A percentile compares a stretch with the other conserved stretches of the same genome.
Conservation (phyloP, 2,888 invertebrate genomes). For the Gryllus longicercus region DNA sequence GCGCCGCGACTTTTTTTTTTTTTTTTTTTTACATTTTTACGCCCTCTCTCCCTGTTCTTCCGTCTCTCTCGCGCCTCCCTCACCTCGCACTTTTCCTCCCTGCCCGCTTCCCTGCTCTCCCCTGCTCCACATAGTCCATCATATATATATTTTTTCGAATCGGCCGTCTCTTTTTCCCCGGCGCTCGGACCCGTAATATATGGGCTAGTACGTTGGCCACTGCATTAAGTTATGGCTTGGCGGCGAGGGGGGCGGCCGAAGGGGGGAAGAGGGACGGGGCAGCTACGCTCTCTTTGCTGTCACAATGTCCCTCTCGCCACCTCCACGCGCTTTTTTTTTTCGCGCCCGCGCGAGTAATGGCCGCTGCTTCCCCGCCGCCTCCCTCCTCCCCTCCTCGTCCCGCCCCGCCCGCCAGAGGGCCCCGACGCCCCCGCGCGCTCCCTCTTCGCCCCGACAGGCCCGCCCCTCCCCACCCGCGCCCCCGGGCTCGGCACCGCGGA, state of each 20-base stretch:
- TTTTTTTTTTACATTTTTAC: background rate
- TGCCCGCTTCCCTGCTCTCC: background rate
- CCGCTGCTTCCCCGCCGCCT: background rate
- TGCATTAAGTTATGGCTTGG: conserved; percentile 31
- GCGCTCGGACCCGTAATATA: conserved; percentile 28
- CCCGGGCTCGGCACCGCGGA: background rate
- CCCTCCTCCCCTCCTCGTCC: background rate
- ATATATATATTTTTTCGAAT: conserved; percentile 17
- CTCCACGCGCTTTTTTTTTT: conserved; percentile 1
- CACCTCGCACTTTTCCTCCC: background rate
- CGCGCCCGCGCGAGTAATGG: background rate
- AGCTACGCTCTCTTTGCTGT: conserved; percentile 17
- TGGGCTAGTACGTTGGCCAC: conserved; percentile 24
- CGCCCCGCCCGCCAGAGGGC: background rate
- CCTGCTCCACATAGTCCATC: conserved; percentile 17
- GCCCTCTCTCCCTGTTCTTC: background rate
- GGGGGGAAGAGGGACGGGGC: background rate
- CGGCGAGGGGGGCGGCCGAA: background rate
- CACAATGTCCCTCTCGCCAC: conserved; percentile 17
- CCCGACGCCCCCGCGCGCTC: background rate
- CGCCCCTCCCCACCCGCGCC: too few species aligned
- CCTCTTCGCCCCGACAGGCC: background rate
- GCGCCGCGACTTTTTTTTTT: background rate
- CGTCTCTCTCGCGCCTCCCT: background rate
- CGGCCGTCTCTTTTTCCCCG: conserved; percentile 9